A percentile compares a stretch with the other conserved stretches of the same genome.
phyloP scores from a whole-genome alignment of 37 sponge, comb jelly and placozoan genomes.

The Haliclona indistincta region DNA sequence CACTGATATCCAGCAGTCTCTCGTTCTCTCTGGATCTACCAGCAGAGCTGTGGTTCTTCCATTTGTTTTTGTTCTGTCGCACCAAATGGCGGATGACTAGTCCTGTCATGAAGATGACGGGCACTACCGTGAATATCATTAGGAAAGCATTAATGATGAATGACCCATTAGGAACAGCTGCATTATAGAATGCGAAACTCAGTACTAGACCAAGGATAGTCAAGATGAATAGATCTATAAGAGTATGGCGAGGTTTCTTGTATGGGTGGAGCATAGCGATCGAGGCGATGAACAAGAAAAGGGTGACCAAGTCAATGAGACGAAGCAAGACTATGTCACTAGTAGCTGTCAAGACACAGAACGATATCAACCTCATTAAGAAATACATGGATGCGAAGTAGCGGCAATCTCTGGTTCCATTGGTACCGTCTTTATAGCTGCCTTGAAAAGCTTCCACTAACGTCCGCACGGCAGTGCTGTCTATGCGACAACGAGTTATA shows the following conservation, averaged over 20 bases:
- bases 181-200: not conserved
- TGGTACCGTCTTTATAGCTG: constrained; percentile 28
- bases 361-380: constrained; percentile 21
- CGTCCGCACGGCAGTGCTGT: not conserved
- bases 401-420: constrained; percentile 28
- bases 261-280: constrained; percentile 32
- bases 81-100: too few relatives aligned
- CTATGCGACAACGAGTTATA: not conserved
- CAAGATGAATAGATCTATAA: constrained; percentile 52
- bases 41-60: too few relatives aligned
- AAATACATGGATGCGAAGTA: constrained; percentile 50
- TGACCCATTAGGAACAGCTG: too few relatives aligned
- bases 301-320: not conserved
- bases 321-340: not conserved
- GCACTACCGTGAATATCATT: too few relatives aligned
- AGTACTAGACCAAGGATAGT: too few relatives aligned
- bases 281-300: not conserved
- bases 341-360: not conserved
- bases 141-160: too few relatives aligned
- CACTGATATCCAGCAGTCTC: too few relatives aligned
- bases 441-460: constrained; percentile 64
- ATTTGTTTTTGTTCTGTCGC: too few relatives aligned
- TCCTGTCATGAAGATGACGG: too few relatives aligned
- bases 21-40: too few relatives aligned
- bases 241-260: constrained; percentile 31